Percentiles rank a stretch among this genome's conserved stretches.
Conservation (phyloP, 35 echinoderm and acorn worm species). For the Anneissia japonica region DNA sequence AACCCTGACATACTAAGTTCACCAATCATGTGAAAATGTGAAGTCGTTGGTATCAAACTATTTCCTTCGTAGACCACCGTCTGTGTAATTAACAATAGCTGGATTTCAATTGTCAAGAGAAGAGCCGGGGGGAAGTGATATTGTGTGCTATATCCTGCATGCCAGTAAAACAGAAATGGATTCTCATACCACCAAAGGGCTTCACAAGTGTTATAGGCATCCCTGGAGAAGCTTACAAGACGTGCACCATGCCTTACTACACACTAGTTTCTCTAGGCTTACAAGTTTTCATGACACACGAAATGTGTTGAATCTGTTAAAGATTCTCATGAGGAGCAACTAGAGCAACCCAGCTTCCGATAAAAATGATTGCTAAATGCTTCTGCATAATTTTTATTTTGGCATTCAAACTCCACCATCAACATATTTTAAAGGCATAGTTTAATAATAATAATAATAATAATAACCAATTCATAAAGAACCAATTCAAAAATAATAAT, state of each 20-base stretch:
- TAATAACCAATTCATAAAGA: too few relatives aligned
- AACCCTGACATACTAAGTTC: neutral
- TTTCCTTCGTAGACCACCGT: neutral
- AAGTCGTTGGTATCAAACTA: neutral
- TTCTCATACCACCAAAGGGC: neutral
- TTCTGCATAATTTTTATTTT: too few relatives aligned
- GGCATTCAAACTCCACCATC: too few relatives aligned
- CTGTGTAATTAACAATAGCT: neutral
- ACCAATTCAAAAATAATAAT: too few relatives aligned
- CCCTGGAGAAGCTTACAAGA: neutral
- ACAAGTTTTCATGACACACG: neutral
- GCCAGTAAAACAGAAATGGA: neutral
- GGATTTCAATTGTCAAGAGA: neutral
- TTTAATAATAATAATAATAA: too few relatives aligned
- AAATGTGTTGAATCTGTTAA: neutral
- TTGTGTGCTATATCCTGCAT: neutral
- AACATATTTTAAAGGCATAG: too few relatives aligned
- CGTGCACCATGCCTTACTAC: neutral
- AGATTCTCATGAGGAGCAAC: neutral
- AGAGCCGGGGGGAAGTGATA: neutral
- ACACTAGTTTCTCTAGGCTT: neutral
- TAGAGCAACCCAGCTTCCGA: too few relatives aligned
- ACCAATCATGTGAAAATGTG: neutral
- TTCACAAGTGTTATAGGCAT: neutral
- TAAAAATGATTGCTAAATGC: too few relatives aligned